Percentiles rank a stretch among this genome's conserved stretches.
phyloP scores from a whole-genome alignment of 2,113 vertebrate genomes.

The Nycticryphes semicollaris region DNA sequence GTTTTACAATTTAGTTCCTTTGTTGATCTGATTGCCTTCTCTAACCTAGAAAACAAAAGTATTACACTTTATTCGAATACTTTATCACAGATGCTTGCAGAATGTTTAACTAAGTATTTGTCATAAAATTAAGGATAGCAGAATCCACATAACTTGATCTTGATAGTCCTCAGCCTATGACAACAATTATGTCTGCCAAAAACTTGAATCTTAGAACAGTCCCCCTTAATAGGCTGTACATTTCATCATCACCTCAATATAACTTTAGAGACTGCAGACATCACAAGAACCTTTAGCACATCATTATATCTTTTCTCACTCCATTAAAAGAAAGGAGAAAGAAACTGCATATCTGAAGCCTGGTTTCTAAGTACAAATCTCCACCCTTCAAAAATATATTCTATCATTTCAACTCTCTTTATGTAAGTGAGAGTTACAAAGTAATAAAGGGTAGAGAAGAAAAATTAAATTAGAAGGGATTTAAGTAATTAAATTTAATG shows the following conservation, averaged over 20 bases:
- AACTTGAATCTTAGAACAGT: background rate
- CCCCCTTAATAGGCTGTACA: background rate
- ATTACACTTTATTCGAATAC: background rate
- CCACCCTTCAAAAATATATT: conserved; percentile 10
- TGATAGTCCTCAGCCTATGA: background rate
- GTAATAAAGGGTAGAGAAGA: background rate
- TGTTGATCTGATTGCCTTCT: background rate
- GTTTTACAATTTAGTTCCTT: background rate
- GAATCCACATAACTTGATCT: background rate
- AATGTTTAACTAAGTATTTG: background rate
- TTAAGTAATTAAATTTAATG: background rate
- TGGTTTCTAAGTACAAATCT: background rate
- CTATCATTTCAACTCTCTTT: conserved; percentile 9
- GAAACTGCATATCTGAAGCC: conserved; percentile 17
- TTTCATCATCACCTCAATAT: background rate
- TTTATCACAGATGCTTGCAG: background rate
- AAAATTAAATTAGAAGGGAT: conserved; percentile 38
- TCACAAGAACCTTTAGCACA: conserved; percentile 13
- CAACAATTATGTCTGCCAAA: background rate
- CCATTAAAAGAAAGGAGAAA: background rate
- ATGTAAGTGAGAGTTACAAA: background rate
- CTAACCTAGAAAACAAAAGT: background rate
- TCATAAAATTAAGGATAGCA: background rate
- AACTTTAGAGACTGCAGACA: background rate
- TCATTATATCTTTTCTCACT: background rate